phyloP scores from a whole-genome alignment of 2,797 vertebrate species.

The Manis javanica region DNA sequence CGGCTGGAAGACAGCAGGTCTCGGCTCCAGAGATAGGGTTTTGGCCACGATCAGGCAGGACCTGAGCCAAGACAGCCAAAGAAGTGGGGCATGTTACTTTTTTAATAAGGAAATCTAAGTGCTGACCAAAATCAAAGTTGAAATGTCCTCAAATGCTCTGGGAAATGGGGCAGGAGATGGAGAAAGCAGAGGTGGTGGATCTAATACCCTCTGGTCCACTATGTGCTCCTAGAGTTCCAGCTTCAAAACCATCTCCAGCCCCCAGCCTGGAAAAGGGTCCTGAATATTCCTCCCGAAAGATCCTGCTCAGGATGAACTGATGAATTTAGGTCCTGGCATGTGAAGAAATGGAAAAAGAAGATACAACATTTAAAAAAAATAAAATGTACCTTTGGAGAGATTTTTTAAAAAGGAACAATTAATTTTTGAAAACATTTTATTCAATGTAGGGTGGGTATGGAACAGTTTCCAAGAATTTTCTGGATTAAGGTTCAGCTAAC shows the following conservation, averaged over 20 bases:
- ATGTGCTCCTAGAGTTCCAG: too few species aligned
- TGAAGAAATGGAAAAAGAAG: neutral
- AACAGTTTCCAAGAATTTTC: neutral
- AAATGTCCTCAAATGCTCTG: neutral
- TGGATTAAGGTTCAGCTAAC: neutral
- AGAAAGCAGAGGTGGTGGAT: neutral
- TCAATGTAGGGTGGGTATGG: neutral
- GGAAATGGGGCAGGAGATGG: neutral
- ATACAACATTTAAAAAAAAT: neutral
- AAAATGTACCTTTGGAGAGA: neutral
- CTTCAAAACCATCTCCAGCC: neutral
- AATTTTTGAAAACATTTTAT: neutral
- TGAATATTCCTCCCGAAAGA: neutral
- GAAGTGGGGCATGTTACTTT: neutral
- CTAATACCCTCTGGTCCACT: accelerated
- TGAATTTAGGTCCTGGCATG: neutral
- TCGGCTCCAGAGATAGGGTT: neutral
- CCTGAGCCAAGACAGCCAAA: neutral
- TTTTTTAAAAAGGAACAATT: neutral
- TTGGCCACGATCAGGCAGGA: neutral
- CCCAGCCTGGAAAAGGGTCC: too few species aligned
- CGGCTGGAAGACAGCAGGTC: neutral
- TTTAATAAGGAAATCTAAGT: neutral
- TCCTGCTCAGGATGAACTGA: neutral
- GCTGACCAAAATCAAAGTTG: neutral